These are phyloP conservation scores for Laticauda laticaudata DNA, from an alignment of 2,113 vertebrate genomes.

Conservation along the genomic window DNA sequence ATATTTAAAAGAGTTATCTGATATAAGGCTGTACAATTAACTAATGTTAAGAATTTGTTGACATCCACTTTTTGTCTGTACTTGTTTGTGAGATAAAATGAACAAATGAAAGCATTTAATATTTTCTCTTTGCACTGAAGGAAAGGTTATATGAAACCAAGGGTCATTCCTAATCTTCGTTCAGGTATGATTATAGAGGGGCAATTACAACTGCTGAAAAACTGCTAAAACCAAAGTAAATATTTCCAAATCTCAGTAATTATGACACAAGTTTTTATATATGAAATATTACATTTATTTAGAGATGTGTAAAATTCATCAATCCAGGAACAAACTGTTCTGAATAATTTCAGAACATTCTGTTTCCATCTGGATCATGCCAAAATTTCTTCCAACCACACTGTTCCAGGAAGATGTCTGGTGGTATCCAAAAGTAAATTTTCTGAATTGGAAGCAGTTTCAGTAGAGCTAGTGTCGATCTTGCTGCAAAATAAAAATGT, in stretches of 20 bases:
- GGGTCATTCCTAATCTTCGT: background rate
- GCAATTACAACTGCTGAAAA: background rate
- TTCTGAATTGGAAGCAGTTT: background rate
- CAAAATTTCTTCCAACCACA: background rate
- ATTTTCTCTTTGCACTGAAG: background rate
- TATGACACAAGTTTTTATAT: background rate
- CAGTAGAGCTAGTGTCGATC: background rate
- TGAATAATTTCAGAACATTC: background rate
- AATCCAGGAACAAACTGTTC: background rate
- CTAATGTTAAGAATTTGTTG: background rate
- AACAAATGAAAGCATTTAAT: background rate
- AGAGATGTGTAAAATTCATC: background rate
- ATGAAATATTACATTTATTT: background rate
- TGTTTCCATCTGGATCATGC: background rate
- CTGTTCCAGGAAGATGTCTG: background rate
- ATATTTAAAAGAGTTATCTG: background rate
- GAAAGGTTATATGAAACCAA: background rate
- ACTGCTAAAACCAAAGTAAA: background rate
- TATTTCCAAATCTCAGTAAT: background rate
- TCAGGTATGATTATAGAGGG: background rate
- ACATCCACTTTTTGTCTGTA: background rate
- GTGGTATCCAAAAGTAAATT: background rate
- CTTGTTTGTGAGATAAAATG: background rate
- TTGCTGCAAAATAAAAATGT: background rate
- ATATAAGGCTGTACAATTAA: background rate